Percentiles rank a stretch among this genome's conserved stretches.
Conservation (phyloP, 2,888 invertebrate genomes). For the Microdon myrmicae region DNA sequence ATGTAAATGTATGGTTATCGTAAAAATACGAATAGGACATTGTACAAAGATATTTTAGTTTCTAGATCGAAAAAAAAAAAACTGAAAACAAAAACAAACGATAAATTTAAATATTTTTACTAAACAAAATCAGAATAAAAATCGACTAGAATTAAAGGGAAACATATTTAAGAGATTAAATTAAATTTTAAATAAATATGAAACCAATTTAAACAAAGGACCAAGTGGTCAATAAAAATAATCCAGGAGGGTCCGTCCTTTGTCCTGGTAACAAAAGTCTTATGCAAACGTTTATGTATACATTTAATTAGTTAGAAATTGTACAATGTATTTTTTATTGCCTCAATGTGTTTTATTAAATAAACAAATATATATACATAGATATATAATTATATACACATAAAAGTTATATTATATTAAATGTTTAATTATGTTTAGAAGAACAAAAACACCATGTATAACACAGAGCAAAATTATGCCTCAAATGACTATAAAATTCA, state of each 20-base stretch:
- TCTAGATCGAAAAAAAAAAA: conserved; percentile 14
- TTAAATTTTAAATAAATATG: conserved; percentile 5
- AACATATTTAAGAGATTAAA: conserved; percentile 12
- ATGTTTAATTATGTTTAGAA: conserved; percentile 43
- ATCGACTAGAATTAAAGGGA: conserved; percentile 29
- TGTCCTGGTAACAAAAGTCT: conserved; percentile 51
- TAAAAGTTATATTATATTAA: conserved; percentile 44
- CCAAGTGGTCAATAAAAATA: conserved; percentile 51
- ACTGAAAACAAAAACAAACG: conserved; percentile 29
- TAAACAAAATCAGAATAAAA: conserved; percentile 33
- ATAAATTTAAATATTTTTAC: conserved; percentile 47
- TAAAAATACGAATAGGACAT: conserved; percentile 45
- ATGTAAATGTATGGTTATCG: conserved; percentile 44
- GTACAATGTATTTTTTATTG: conserved; percentile 52
- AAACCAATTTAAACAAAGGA: conserved; percentile 36
- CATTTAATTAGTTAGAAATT: conserved; percentile 52
- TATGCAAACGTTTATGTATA: conserved; percentile 51
- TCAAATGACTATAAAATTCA: background rate
- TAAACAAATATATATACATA: no score
- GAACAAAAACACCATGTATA: conserved; percentile 11
- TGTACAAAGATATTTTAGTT: conserved; percentile 40
- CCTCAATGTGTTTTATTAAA: conserved; percentile 52
- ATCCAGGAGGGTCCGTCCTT: conserved; percentile 51
- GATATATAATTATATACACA: no score
- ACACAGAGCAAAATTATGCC: background rate